These are phyloP conservation scores for Caprella mutica DNA, from an alignment of 2,888 invertebrate genomes.

Conservation along the genomic window DNA sequence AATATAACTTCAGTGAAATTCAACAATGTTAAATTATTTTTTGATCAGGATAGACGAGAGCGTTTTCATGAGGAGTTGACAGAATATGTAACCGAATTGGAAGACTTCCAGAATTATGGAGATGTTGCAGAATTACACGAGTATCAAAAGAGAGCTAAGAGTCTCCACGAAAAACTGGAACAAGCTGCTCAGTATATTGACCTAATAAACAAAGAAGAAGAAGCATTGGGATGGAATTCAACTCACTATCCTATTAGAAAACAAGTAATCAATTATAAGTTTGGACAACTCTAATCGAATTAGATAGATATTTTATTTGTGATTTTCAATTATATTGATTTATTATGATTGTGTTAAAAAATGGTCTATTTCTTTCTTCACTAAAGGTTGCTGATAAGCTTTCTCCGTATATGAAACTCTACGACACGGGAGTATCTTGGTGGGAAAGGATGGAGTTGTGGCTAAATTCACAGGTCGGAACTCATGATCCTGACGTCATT, in stretches of 20 bases:
- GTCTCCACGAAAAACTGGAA: constrained; percentile 58
- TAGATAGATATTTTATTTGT: background rate
- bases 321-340: background rate
- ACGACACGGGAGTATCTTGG: constrained; percentile 79
- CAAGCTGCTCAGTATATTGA: constrained; percentile 68
- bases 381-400: constrained; percentile 55
- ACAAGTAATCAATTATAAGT: constrained; percentile 41
- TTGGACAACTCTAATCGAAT: constrained; percentile 6
- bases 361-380: background rate
- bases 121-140: constrained; percentile 68
- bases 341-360: background rate
- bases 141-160: constrained; percentile 68
- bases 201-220: constrained; percentile 81
- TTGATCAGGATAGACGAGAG: constrained; percentile 55
- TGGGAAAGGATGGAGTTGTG: constrained; percentile 67
- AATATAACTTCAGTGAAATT: too few species aligned
- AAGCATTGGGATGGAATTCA: constrained; percentile 71
- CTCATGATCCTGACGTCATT: constrained; percentile 75
- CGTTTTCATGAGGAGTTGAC: constrained; percentile 73
- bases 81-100: constrained; percentile 62
- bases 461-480: constrained; percentile 72
- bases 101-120: constrained; percentile 77
- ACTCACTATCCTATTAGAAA: constrained; percentile 81
- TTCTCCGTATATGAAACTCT: constrained; percentile 72
- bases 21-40: too few species aligned